These are phyloP conservation scores for Heliopora coerulea DNA, from an alignment of 92 coral and sea anemone species.

Conservation along the genomic window DNA sequence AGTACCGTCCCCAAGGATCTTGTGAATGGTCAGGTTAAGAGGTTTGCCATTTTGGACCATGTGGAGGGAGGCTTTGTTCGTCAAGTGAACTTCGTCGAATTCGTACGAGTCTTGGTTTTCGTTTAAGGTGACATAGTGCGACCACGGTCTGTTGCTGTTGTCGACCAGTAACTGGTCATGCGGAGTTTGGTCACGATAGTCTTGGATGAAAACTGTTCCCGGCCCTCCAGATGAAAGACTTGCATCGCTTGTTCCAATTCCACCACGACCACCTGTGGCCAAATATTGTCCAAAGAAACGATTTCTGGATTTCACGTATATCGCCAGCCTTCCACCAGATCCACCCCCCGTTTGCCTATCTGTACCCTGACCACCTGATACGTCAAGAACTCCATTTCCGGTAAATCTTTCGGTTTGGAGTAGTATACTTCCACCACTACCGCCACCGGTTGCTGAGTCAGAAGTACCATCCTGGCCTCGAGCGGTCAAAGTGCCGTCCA, in stretches of 20 bases:
- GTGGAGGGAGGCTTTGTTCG: slow-evolving; percentile 74
- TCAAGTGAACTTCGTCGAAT: slow-evolving; percentile 80
- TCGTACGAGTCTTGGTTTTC: slow-evolving; percentile 56
- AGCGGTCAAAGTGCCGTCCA: slow-evolving; percentile 65
- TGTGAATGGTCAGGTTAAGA: slow-evolving; percentile 70
- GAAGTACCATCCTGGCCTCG: neutral
- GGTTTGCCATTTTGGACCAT: slow-evolving; percentile 61
- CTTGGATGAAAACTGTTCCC: slow-evolving; percentile 80
- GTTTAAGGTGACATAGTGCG: slow-evolving; percentile 77
- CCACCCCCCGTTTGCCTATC: slow-evolving; percentile 85
- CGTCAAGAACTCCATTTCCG: slow-evolving; percentile 78
- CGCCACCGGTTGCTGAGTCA: slow-evolving; percentile 86
- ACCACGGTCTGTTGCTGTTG: slow-evolving; percentile 82
- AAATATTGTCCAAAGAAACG: slow-evolving; percentile 73
- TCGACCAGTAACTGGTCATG: slow-evolving; percentile 65
- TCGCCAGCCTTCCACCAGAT: slow-evolving; percentile 90
- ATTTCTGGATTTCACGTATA: slow-evolving; percentile 59
- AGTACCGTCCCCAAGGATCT: slow-evolving; percentile 84
- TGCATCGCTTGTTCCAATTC: slow-evolving; percentile 54
- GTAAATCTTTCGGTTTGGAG: slow-evolving; percentile 61
- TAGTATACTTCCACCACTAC: slow-evolving; percentile 88
- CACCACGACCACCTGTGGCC: slow-evolving; percentile 76
- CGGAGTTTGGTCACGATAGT: slow-evolving; percentile 61
- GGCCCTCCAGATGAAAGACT: slow-evolving; percentile 84
- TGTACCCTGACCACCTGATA: slow-evolving; percentile 79